phyloP scores from a whole-genome alignment of 2,888 invertebrate species.

The Sinohyriopsis cumingii region DNA sequence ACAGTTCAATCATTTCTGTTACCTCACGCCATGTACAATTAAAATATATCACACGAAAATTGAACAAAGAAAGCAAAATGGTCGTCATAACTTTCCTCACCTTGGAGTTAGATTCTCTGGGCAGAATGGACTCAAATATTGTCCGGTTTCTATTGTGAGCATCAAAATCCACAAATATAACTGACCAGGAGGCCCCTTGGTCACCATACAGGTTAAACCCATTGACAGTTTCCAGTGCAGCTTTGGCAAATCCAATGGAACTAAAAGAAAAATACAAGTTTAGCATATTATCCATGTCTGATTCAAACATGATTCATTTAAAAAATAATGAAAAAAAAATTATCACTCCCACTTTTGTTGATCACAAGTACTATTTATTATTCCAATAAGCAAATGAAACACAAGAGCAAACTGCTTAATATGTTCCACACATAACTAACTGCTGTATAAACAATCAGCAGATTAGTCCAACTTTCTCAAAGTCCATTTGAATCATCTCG shows the following conservation, averaged over 20 bases:
- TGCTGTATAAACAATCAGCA: too few relatives aligned
- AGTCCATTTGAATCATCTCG: too few relatives aligned
- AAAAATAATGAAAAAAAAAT: slow-evolving; percentile 1
- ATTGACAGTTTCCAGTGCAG: slow-evolving; percentile 98
- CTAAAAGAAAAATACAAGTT: slow-evolving; percentile 69
- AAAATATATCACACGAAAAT: too few relatives aligned
- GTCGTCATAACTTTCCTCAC: slow-evolving; percentile 74
- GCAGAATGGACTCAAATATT: slow-evolving; percentile 96
- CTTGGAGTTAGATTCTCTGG: slow-evolving; percentile 98
- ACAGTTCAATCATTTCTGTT: too few relatives aligned
- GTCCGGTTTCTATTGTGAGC: slow-evolving; percentile 99
- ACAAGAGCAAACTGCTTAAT: too few relatives aligned
- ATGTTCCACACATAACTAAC: too few relatives aligned
- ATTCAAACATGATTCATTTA: not conserved
- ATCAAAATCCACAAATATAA: slow-evolving; percentile 99
- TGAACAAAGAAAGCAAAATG: not conserved
- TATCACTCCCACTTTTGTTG: not conserved
- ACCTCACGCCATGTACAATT: too few relatives aligned
- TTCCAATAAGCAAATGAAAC: too few relatives aligned
- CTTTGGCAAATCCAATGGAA: slow-evolving; percentile 97
- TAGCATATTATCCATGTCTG: not conserved
- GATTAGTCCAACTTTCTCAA: too few relatives aligned
- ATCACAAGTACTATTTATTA: too few relatives aligned
- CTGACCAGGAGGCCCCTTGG: slow-evolving; percentile 97
- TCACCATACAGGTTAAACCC: slow-evolving; percentile 98